phyloP scores from a whole-genome alignment of 2,888 invertebrate species.

The Aphrophora alni region DNA sequence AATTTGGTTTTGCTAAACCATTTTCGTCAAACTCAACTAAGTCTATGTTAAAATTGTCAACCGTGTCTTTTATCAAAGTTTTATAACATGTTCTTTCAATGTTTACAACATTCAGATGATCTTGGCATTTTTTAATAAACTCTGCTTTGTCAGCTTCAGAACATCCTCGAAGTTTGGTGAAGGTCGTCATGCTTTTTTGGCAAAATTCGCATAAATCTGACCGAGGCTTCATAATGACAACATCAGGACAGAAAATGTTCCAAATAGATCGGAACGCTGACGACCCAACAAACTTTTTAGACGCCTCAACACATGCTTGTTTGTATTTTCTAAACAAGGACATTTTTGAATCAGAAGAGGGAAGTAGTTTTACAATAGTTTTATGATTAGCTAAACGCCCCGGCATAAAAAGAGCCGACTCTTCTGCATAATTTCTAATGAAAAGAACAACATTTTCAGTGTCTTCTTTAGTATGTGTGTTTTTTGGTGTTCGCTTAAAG shows the following conservation, averaged over 20 bases:
- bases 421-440: too few species aligned
- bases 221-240: too few species aligned
- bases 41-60: neutral
- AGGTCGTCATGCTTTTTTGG: slow-evolving; percentile 16
- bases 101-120: slow-evolving; percentile 12
- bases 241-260: too few species aligned
- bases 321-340: slow-evolving; percentile 14
- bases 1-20: slow-evolving; percentile 4
- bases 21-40: neutral
- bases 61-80: slow-evolving; percentile 9
- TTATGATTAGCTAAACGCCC: too few species aligned
- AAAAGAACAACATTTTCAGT: too few species aligned
- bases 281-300: neutral
- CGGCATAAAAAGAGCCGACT: too few species aligned
- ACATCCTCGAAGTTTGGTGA: slow-evolving; percentile 4
- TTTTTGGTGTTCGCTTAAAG: slow-evolving; percentile 2
- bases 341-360: slow-evolving; percentile 16
- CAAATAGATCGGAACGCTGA: slow-evolving; percentile 11
- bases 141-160: slow-evolving; percentile 10
- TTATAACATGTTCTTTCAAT: slow-evolving; percentile 18
- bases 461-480: too few species aligned
- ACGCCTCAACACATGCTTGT: slow-evolving; percentile 3
- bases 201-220: slow-evolving; percentile 23
- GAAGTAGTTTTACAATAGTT: too few species aligned
- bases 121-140: slow-evolving; percentile 13